Conservation (phyloP, 2,797 vertebrate species). For the Poeciliopsis paucimaculata region DNA sequence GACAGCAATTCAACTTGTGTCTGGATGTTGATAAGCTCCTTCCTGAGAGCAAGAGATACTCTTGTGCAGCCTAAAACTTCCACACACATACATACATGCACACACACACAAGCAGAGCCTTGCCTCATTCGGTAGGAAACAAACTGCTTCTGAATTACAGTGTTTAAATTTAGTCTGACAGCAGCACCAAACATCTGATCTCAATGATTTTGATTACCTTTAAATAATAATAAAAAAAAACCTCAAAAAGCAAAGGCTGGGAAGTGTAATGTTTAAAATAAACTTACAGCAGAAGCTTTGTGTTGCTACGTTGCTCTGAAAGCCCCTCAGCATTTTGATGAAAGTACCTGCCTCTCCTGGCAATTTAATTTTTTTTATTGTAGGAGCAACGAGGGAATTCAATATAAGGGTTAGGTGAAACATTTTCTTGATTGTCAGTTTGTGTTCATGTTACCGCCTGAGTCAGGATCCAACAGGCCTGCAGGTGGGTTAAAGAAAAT, state of each 20-base stretch:
- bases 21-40: constrained; percentile 65
- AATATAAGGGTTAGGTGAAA: not conserved
- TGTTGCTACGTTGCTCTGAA: not conserved
- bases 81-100: not conserved
- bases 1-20: constrained; percentile 64
- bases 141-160: constrained; percentile 36
- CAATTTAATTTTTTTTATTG: not conserved
- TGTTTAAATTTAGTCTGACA: constrained; percentile 30
- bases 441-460: not conserved
- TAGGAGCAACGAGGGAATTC: not conserved
- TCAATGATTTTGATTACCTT: constrained; percentile 14
- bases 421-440: not conserved
- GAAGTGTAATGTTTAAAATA: not conserved
- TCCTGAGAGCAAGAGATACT: constrained; percentile 54
- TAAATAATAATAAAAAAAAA: constrained; percentile 1
- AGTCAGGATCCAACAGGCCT: not conserved
- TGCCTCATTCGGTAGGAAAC: constrained; percentile 34
- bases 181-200: not conserved
- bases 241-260: not conserved
- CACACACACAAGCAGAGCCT: not conserved
- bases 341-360: not conserved
- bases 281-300: not conserved
- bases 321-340: not conserved
- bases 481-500: not conserved
- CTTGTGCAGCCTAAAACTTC: constrained; percentile 48